Evolutionary conservation across 2,113 vertebrate species (phyloP), one percentile per base, ranked within the genome.

Genomic region (Synodontis membranacea): DNA sequence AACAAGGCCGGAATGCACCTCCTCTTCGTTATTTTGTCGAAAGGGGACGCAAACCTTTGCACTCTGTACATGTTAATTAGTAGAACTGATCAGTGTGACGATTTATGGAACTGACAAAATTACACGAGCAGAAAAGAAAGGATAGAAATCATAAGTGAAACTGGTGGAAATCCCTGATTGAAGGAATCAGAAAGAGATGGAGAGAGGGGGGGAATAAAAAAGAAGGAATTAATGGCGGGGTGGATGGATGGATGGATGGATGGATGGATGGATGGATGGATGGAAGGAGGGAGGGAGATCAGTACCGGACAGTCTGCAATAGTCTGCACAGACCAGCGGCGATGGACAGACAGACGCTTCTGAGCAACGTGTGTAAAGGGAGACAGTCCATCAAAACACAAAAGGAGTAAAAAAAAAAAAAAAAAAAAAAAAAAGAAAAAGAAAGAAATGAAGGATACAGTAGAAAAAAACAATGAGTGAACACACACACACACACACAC

Each of bases 251-350:
- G 66, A 87, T 34, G 9, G 83, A 82, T 9, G 31, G 81, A 74
- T 37, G 39, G 62, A 54, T 25, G 15, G 66, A 87, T 34, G 9
- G 83, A 85, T 52, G 5, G 17, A 64, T 48, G 34, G 83, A 85
- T 42, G 28, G 39, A 28, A 14, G n/a, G 76, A 79, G 50, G 46
- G 48, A 58, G 68, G 54, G 86, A 86, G 86, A 88, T 96, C 95
- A 96, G 94, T 98, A 99, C 98, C 97, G 97, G 97, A 96, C 97
- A 99, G 95, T 99, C 97, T 95, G 96, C 97, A 95, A 98, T 95
- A 93, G 96, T 97, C 97, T 99, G 97, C 94, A 99, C 97, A 94
- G 97, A 99, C 98, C 97, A 99, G 95, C 97, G 97, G 85, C 97
- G 97, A 92, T 95, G 95, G 94, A 95, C 95, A 95, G 96, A 97